phyloP scores from a whole-genome alignment of 2,797 vertebrate species.

The Ibycter americanus region DNA sequence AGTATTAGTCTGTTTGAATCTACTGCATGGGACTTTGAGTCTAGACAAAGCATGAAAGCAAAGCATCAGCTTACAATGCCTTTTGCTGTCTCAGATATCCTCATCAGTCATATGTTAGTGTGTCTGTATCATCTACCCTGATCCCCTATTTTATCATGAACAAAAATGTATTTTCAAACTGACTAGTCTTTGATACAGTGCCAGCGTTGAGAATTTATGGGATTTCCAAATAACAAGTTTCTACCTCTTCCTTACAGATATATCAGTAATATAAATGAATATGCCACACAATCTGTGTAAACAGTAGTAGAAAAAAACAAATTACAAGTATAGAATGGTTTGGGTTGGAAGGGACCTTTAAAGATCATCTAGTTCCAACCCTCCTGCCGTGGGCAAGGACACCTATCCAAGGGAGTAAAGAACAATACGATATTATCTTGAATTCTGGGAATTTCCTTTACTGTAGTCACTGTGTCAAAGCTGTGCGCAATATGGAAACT shows the following conservation, averaged over 20 bases:
- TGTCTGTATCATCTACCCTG: not conserved
- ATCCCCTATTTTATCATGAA: constrained; percentile 18
- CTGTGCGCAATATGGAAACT: not conserved
- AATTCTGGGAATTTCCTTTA: not conserved
- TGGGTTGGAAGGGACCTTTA: too few species aligned
- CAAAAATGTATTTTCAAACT: constrained; percentile 25
- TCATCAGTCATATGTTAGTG: constrained; percentile 3
- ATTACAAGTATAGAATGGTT: not conserved
- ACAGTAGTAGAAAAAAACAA: not conserved
- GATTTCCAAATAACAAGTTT: not conserved
- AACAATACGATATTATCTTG: not conserved
- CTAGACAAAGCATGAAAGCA: constrained; percentile 53
- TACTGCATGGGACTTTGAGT: constrained; percentile 33
- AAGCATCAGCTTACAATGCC: not conserved
- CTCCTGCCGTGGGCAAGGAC: too few species aligned
- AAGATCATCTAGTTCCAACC: too few species aligned
- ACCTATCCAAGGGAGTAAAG: not conserved
- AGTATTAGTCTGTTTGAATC: constrained; percentile 8
- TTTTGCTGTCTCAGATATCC: constrained; percentile 44
- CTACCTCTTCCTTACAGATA: not conserved
- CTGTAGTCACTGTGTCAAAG: not conserved
- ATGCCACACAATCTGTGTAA: not conserved
- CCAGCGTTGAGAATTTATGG: not conserved
- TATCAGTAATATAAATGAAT: not conserved
- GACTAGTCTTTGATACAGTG: not conserved